Evolutionary conservation across 2,797 vertebrate species (phyloP), one percentile per base, ranked within the genome.

Genomic region (Tadarida brasiliensis): DNA sequence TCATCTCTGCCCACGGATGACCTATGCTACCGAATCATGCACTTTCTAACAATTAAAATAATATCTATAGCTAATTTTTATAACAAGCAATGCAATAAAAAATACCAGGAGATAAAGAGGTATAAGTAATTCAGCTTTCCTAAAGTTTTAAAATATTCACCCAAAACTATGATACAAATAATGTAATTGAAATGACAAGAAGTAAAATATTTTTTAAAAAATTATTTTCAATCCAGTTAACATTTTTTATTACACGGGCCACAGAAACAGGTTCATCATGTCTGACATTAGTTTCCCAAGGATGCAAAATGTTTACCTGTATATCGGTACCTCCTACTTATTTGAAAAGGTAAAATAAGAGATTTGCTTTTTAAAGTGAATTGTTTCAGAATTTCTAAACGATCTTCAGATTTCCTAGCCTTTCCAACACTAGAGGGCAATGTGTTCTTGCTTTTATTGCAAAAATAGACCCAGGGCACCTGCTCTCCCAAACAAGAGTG

Each of bases 361-460:
- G 2, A 24, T 19, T 63, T 44, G 24, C 44, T 84, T 95, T 96
- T 80, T 35, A 33, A 35, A 89, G 54, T 61, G 26, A 11, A 8
- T 67, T 67, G 20, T 74, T 92, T 77, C 26, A 70, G 19, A 59
- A 57, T 65, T 93, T 71, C 33, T 78, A 24, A 93, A 17, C 6
- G 33, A 20, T 68, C 12, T 65, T 65, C 30, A 24, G 14, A 5
- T 76, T 3, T 17, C 14, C 76, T 86, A 35, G 30, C 47, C 28
- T 87, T 97, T 59, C 68, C 70, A 97, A 91, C 98, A 97, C 98
- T 98, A 98, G 98, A 98, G 98, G 98, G 98, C 98, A 87, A 95
- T 97, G 54, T 97, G 26, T 94, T 98, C 97, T 96, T 22, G 87
- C 90, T 98, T 98, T 98, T 47, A 97, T 49, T n/a, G 20, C 30